Base-by-base conservation (phyloP, 2,888 invertebrate genomes). In the Caenorhabditis drosophilae region DNA sequence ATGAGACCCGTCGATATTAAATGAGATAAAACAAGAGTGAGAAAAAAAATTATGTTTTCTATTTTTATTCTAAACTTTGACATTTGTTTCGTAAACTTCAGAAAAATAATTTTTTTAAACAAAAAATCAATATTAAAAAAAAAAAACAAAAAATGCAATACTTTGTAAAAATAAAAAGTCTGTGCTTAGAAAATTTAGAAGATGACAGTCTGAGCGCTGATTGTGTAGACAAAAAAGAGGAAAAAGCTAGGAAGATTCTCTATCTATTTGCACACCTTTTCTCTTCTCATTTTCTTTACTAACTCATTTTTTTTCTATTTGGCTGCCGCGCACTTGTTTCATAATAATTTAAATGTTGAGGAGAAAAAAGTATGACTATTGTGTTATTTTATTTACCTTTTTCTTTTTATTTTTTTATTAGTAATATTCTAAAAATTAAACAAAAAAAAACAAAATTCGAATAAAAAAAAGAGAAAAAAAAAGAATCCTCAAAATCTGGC, bases 401-500 rank as follows among this genome's bases (percentile, higher is more conserved):
- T 22, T 9, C 22, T 20, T 44, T 16, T 20, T 20, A 7, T 23
- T 44, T n/a, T 12, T 20, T 44, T 44, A 16, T 4, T 9, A 9
- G 11, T 6, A 31, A 31, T 9, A 31, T 31, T 31, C 7, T 9
- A 31, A 31, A 31, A 6, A 12, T 31, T 31, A 9, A 31, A 31
- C 31, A 31, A 31, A 31, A 31, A 31, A 31, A 31, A 31, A 31
- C 31, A 31, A 9, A 9, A 9, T 31, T 12, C 31, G 12, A 31
- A 31, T 31, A 27, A 11, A 46, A 46, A 46, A 46, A 18, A 46
- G 18, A 22, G 44, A 22, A 4, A 22, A 42, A 40, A n/a, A n/a
- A n/a, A n/a, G n/a, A n/a, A n/a, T n/a, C 38, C 40, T 45, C 7
- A n/a, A 55, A 47, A 55, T 41, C 23, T 46, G 38, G 26, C 38